phyloP scores from a whole-genome alignment of 2,113 vertebrate species.

The Poeciliopsis retropinna region DNA sequence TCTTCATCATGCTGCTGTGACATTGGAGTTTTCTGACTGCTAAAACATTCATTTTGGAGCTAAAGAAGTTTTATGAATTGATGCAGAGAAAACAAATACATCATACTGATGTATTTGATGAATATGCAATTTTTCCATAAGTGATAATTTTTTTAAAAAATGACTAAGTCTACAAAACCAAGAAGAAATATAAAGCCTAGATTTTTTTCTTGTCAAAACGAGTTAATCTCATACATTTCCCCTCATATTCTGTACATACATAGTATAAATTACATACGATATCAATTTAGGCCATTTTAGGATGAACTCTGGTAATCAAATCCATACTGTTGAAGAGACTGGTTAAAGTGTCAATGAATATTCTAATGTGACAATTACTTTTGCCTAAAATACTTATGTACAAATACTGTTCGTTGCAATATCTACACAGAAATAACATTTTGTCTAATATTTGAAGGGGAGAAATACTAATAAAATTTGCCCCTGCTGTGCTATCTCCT shows the following conservation, averaged over 20 bases:
- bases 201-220: slow-evolving; percentile 9
- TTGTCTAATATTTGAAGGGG: slow-evolving; percentile 18
- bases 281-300: slow-evolving; percentile 27
- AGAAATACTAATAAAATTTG: slow-evolving; percentile 16
- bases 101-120: background rate
- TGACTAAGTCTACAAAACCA: slow-evolving; percentile 26
- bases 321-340: slow-evolving; percentile 27
- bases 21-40: slow-evolving; percentile 6
- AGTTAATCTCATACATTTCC: slow-evolving; percentile 25
- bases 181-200: slow-evolving; percentile 35
- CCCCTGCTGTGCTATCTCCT: slow-evolving; percentile 10
- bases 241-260: slow-evolving; percentile 32
- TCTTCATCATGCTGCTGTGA: slow-evolving; percentile 32
- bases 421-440: slow-evolving; percentile 61
- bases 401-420: slow-evolving; percentile 66
- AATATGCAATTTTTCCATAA: slow-evolving; percentile 1
- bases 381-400: slow-evolving; percentile 53
- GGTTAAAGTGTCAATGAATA: slow-evolving; percentile 18
- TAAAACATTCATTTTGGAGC: slow-evolving; percentile 41
- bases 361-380: slow-evolving; percentile 28
- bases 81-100: slow-evolving; percentile 8
- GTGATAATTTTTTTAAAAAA: background rate
- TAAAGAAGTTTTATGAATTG: slow-evolving; percentile 19
- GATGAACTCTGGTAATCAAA: slow-evolving; percentile 41
- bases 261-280: slow-evolving; percentile 48